Evolutionary conservation across 2,797 vertebrate genomes (phyloP).

Genomic region (Siniperca obscura): DNA sequence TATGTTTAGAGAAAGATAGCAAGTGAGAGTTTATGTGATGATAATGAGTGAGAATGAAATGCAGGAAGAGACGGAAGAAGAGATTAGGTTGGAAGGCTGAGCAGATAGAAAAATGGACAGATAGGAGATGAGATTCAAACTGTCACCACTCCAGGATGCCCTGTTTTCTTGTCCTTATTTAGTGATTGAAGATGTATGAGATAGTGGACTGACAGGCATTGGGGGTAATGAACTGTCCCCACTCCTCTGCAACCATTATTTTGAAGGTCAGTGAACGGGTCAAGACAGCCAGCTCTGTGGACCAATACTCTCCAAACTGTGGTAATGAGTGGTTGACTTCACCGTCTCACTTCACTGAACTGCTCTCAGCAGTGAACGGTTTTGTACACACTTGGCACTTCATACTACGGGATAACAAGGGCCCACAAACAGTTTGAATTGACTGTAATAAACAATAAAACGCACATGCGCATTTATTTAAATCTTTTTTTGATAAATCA

Average conservation of each 20-base stretch:
- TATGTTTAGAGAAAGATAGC: background rate
- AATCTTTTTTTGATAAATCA: background rate
- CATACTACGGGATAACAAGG: constrained; percentile 30
- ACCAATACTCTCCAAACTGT: constrained; percentile 53
- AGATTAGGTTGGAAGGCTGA: constrained; percentile 35
- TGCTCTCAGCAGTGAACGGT: constrained; percentile 34
- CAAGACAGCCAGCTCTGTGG: constrained; percentile 36
- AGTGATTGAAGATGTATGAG: constrained; percentile 53
- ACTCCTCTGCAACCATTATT: constrained; percentile 58
- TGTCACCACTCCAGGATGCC: constrained; percentile 28
- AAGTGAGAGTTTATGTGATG: background rate
- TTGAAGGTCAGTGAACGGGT: constrained; percentile 74
- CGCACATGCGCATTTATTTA: background rate
- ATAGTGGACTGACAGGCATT: constrained; percentile 61
- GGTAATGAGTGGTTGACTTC: constrained; percentile 60
- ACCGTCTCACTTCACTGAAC: constrained; percentile 53
- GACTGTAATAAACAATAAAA: constrained; percentile 15
- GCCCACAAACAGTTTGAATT: constrained; percentile 9
- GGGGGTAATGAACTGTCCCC: constrained; percentile 71
- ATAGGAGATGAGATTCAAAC: constrained; percentile 18
- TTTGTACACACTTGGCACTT: constrained; percentile 33
- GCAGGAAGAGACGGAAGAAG: constrained; percentile 19
- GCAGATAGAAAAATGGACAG: background rate
- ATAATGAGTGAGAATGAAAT: background rate
- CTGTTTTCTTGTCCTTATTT: constrained; percentile 62